Conservation (phyloP, 1,140 invertebrate genomes). For the Neodiprion fabricii region DNA sequence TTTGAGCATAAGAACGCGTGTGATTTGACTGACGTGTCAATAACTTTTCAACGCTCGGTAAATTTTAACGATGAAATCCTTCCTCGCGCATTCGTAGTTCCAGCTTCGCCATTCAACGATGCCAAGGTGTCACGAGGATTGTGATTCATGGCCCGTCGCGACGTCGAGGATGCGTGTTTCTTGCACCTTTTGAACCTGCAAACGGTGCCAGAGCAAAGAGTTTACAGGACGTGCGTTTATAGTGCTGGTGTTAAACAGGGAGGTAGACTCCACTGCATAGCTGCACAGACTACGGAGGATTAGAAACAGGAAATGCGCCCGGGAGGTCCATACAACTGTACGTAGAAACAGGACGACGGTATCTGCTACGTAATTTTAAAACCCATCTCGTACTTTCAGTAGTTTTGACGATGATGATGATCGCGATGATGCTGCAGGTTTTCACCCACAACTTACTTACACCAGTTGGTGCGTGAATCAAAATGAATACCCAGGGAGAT, state of each 20-base stretch:
- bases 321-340: not conserved
- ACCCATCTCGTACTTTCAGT: not conserved
- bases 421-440: not conserved
- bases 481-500: too few relatives aligned
- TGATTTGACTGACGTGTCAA: not conserved
- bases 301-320: not conserved
- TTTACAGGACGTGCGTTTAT: too few relatives aligned
- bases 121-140: not conserved
- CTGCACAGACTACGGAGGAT: not conserved
- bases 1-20: not conserved
- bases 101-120: not conserved
- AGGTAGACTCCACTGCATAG: too few relatives aligned
- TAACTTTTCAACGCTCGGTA: not conserved
- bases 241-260: too few relatives aligned
- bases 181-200: too few relatives aligned
- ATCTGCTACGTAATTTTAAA: not conserved
- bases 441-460: too few relatives aligned
- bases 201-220: too few relatives aligned
- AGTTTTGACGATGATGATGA: not conserved
- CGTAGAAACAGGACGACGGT: not conserved
- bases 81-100: not conserved
- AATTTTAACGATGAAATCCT: not conserved
- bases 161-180: not conserved
- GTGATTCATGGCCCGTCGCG: slow-evolving; percentile 3
- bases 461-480: too few relatives aligned